phyloP scores from a whole-genome alignment of 2,888 invertebrate genomes.

The Venusia cambrica region DNA sequence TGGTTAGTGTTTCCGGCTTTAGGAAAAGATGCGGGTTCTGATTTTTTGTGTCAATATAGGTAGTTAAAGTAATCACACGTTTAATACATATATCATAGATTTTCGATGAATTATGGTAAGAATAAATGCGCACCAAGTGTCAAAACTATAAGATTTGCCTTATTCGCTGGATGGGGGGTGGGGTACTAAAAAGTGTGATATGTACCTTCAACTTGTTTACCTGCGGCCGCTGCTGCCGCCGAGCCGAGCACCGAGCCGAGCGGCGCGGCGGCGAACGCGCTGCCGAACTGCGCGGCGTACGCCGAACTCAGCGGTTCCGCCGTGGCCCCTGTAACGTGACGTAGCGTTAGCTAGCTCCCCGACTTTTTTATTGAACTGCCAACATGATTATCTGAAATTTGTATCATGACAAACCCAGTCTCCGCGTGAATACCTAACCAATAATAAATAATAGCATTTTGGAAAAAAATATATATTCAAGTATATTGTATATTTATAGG shows the following conservation, averaged over 20 bases:
- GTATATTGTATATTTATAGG: too few species aligned
- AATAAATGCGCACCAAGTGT: background rate
- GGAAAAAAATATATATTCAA: too few species aligned
- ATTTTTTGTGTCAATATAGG: too few species aligned
- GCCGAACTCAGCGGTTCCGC: conserved; percentile 82
- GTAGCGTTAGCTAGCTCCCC: conserved; percentile 8
- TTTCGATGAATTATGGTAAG: too few species aligned
- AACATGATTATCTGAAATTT: too few species aligned
- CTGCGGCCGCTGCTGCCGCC: conserved; percentile 89
- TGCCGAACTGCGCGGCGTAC: conserved; percentile 83
- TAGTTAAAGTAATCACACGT: too few species aligned
- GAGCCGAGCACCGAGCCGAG: conserved; percentile 84
- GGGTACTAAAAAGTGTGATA: conserved; percentile 32
- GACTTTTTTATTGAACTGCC: conserved; percentile 2
- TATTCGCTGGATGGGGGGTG: conserved; percentile 14
- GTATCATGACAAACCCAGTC: too few species aligned
- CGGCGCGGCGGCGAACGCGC: conserved; percentile 83
- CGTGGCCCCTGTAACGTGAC: conserved; percentile 75
- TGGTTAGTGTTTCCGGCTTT: too few species aligned
- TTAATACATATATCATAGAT: too few species aligned
- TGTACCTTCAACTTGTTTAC: conserved; percentile 94
- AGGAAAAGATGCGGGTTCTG: too few species aligned
- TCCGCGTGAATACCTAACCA: too few species aligned
- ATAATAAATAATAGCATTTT: too few species aligned
- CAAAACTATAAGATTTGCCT: conserved; percentile 13